Evolutionary conservation across 2,888 invertebrate species (phyloP), one percentile per base, ranked within the genome.

Genomic region (Dolichopus griseipennis): DNA sequence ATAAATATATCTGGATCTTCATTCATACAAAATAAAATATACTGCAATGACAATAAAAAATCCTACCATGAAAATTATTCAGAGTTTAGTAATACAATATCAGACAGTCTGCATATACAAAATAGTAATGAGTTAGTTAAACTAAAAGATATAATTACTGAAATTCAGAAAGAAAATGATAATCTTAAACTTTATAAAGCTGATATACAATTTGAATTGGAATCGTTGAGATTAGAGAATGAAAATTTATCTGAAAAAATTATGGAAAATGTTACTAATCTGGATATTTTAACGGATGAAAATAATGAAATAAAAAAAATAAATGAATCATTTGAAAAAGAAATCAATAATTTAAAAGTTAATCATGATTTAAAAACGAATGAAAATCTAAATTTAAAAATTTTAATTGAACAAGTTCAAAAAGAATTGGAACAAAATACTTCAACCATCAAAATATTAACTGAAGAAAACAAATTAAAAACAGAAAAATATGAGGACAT

Each of bases 151-250:
- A 37, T 7, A 37, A 37, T 37, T 5, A 8, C 10, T 1, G 12
- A 33, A 65, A 21, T 43, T 66, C 37, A 63, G 63, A 20, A 52
- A 64, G 61, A 69, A 68, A 65, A 15, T 52, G 15, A 52, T 12
- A 2, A 52, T 18, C 18, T 52, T 15, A 9, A 18, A 18, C 15
- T 18, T 52, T 12, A 4, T 18, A 18, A 52, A 15, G 6, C 15
- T 18, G 1, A 52, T 8, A 66, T 18, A 20, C 66, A 61, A 34
- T 65, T 6, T 61, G 62, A 65, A 68, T 20, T 65, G 20, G 41
- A 34, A 5, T 65, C 15, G 61, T 37, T 61, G 41, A 66, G 15
- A 66, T 66, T 1, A 18, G 52, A 52, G 15, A 52, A 52, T 52
- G 52, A 52, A 52, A 52, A 52, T 52, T 52, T 52, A 52, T 52